Evolutionary conservation across 1,140 invertebrate genomes (phyloP), one percentile per base, ranked within the genome.

Genomic region (Eumaeus atala): DNA sequence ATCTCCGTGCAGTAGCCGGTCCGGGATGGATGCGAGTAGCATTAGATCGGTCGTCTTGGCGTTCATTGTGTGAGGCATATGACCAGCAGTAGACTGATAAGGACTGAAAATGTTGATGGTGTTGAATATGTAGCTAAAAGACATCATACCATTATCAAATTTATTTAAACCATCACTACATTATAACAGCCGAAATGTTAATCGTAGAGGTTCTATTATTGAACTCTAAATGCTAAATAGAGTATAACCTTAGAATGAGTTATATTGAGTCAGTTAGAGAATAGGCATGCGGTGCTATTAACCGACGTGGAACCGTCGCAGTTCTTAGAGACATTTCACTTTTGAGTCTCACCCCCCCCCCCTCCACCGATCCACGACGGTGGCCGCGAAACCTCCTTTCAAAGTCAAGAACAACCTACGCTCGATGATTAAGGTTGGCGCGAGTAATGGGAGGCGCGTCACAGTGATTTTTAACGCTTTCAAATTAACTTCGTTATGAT

Each of bases 311-410:
- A 50, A 35, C 48, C 28, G 48, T 50, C 51, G 21, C 51, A 37
- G 40, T 53, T 53, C 51, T 53, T 17, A 42, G 28, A 53, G 54
- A 61, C 67, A 59, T 65, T 64, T 67, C 68, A 75, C 71, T 66
- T 72, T 66, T 67, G 51, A 56, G 56, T 49, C 54, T 54, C 60
- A 47, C 54, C 49, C 51, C 54, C 56, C 17, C 40, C 51, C 50
- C 48, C 58, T 50, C 48, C 36, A 35, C 40, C 40, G 42, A 16
- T 35, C 54, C 49, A 51, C 54, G 55, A 56, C 48, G 17, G 28
- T 64, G 77, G 59, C 75, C 77, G 70, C 69, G 74, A 81, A 81
- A 81, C 77, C 77, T 78, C 66, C 61, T 70, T 81, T 70, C 72
- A 74, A 76, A 78, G 73, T 78, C 72, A 78, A 78, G 72, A 67